Evolutionary conservation across 92 coral and sea anemone genomes (phyloP).

Genomic region (Porites evermanni): DNA sequence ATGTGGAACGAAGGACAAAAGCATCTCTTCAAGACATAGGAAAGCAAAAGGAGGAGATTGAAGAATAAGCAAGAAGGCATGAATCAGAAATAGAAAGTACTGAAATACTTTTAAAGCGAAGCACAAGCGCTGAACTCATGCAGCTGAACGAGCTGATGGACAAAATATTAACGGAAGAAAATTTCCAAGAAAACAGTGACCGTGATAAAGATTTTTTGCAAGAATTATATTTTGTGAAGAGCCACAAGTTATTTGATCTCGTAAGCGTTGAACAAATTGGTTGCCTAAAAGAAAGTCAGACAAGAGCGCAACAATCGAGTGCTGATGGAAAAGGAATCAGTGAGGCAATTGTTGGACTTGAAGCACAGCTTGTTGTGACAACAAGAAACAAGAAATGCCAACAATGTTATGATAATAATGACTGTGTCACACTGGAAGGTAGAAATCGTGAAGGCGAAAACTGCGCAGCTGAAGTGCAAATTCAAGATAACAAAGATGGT

Average conservation of each 20-base stretch:
- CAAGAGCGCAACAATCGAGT: not conserved
- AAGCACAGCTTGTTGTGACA: not conserved
- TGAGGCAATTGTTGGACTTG: not conserved
- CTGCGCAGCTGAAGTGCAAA: not conserved
- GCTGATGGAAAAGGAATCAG: not conserved
- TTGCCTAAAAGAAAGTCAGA: not conserved
- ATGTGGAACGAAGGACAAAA: not conserved
- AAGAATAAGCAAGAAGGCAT: not conserved
- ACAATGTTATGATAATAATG: not conserved
- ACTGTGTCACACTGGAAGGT: not conserved
- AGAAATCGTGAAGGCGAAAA: not conserved
- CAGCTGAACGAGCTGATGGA: not conserved
- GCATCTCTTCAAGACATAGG: not conserved
- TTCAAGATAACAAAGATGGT: not conserved
- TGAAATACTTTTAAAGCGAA: not conserved
- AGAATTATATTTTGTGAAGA: not conserved
- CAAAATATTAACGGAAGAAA: not conserved
- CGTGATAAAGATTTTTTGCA: not conserved
- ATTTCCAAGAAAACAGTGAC: not conserved
- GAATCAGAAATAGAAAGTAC: not conserved
- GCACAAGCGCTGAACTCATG: not conserved
- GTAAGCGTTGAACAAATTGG: not conserved
- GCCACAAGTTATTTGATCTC: not conserved
- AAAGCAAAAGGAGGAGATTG: not conserved
- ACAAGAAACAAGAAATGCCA: not conserved